Conservation (phyloP, 2,113 vertebrate species). For the Urocitellus parryii region DNA sequence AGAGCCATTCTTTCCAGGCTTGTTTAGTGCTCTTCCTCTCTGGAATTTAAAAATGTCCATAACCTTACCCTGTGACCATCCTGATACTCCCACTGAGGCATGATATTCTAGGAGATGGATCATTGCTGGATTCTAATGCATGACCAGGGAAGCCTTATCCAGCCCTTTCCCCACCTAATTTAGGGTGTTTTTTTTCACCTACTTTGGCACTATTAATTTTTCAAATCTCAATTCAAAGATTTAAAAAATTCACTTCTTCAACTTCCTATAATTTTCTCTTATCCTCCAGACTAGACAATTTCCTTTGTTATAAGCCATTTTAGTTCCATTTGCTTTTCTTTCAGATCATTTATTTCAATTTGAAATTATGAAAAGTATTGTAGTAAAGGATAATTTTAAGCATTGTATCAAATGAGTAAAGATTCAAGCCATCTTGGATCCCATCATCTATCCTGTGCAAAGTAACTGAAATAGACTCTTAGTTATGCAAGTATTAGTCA, state of each 20-base stretch:
- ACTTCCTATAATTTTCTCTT: background rate
- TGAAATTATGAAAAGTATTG: background rate
- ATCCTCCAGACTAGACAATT: background rate
- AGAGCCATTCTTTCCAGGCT: background rate
- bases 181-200: background rate
- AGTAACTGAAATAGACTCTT: background rate
- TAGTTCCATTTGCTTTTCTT: background rate
- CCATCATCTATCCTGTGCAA: background rate
- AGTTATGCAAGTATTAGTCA: background rate
- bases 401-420: background rate
- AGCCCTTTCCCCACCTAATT: background rate
- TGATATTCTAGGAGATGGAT: no score
- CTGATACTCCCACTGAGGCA: background rate
- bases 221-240: background rate
- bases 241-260: background rate
- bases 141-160: background rate
- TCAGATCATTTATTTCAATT: background rate
- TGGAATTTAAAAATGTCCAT: background rate
- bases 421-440: background rate
- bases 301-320: background rate
- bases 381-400: background rate
- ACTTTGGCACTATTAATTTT: background rate
- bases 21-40: background rate
- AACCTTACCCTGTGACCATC: no score
- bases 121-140: background rate